phyloP scores from a whole-genome alignment of 2,113 vertebrate genomes.

The Pollachius pollachius region DNA sequence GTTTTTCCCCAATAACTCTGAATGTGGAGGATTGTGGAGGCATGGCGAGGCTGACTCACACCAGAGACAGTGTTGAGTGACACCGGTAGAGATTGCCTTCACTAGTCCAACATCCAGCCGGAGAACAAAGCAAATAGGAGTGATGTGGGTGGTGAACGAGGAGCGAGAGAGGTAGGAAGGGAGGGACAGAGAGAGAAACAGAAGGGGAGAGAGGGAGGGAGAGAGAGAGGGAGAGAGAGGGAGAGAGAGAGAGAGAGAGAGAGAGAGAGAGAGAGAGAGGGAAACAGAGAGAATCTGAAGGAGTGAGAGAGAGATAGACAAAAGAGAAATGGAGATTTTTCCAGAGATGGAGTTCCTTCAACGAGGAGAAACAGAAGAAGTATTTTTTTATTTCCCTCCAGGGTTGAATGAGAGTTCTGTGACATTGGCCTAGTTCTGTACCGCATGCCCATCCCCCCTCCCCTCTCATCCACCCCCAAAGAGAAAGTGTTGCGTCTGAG shows the following conservation, averaged over 20 bases:
- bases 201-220: conserved; percentile 23
- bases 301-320: too few relatives aligned
- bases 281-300: too few relatives aligned
- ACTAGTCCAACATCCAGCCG: conserved; percentile 36
- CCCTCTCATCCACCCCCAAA: conserved; percentile 8
- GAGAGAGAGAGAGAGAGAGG: too few relatives aligned
- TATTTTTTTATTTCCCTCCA: conserved; percentile 53
- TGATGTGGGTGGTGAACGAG: conserved; percentile 22
- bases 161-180: conserved; percentile 12
- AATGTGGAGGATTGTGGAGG: conserved; percentile 29
- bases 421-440: conserved; percentile 77
- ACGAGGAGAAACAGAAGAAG: conserved; percentile 46
- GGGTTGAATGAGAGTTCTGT: conserved; percentile 68
- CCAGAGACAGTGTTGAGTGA: conserved; percentile 40
- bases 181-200: conserved; percentile 7
- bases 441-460: conserved; percentile 43
- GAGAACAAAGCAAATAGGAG: conserved; percentile 58
- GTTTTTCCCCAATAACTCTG: conserved; percentile 10
- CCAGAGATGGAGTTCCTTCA: conserved; percentile 52
- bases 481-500: conserved; percentile 72
- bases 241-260: too few relatives aligned
- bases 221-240: conserved; percentile 20
- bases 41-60: conserved; percentile 18
- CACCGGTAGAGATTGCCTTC: conserved; percentile 50
- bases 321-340: conserved; percentile 24